Base-by-base conservation (phyloP, 2,797 vertebrate genomes). In the Poecile montanus region DNA sequence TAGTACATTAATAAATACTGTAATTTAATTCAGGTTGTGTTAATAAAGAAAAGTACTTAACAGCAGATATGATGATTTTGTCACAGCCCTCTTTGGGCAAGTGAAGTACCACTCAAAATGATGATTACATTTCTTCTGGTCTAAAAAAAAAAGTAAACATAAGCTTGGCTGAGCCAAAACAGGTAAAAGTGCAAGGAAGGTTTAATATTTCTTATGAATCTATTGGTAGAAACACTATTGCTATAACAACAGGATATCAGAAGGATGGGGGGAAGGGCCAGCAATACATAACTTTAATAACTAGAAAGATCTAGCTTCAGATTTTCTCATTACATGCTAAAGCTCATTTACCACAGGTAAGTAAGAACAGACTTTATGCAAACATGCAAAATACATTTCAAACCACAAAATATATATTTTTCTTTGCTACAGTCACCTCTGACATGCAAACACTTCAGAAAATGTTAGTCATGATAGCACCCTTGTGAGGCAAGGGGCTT, bases 191-290 rank as follows among this genome's bases (percentile, higher is more conserved):
- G 23, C 61, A 91, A 77, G 61, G 40, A 87, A 13, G 10, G 10
- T 84, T 84, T 54, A 67, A 36, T 45, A 91, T 36, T 76, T 87
- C 74, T 42, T 42, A 57, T 11, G 26, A 58, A 68, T 67, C 72
- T 94, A 66, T 54, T 73, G 70, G 87, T 17, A 79, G 65, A 85
- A 91, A 66, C 27, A 47, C 38, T 20, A 65, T 95, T 89, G 66
- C 79, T 72, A 78, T 92, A 93, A 88, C 92, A 92, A 85, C 85
- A 61, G 72, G 23, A n/a, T 57, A 89, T 85, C 53, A 80, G 57
- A 88, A 76, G 36, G 61, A 56, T 30, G 7, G 10, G 18, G 17
- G 62, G 32, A 23, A 42, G n/a, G 62, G 51, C 22, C 66, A 90
- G 73, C 81, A 86, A 76, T 19, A 48, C 10, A 3, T 57, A 91